Percentiles rank a stretch among this genome's conserved stretches.
Conservation (phyloP, 2,888 invertebrate species). For the Dryomyza anilis region DNA sequence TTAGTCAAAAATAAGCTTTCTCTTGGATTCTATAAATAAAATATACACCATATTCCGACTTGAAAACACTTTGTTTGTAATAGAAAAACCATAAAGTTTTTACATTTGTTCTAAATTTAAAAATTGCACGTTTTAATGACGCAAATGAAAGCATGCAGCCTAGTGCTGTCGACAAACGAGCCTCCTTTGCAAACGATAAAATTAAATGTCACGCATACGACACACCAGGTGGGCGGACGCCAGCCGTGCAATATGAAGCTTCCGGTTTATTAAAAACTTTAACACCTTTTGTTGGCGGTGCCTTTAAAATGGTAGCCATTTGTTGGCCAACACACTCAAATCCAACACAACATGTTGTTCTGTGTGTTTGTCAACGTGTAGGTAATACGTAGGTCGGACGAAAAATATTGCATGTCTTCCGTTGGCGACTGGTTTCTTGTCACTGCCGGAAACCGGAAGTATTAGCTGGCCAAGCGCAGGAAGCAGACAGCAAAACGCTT, state of each 20-base stretch:
- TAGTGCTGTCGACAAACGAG: no score
- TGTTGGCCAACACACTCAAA: background rate
- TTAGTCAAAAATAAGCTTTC: no score
- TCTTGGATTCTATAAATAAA: no score
- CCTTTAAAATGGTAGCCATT: no score
- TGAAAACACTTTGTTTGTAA: no score
- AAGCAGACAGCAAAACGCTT: slow-evolving; percentile 25
- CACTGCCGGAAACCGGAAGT: slow-evolving; percentile 54
- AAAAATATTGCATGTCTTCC: slow-evolving; percentile 46
- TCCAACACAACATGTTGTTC: background rate
- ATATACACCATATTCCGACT: no score
- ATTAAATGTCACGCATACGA: background rate
- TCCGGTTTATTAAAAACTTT: slow-evolving; percentile 11
- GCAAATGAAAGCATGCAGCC: no score
- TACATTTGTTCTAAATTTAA: no score
- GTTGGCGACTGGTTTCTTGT: slow-evolving; percentile 54
- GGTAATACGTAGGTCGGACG: background rate
- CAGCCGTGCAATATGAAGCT: background rate
- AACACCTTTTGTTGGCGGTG: background rate
- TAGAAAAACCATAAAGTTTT: no score
- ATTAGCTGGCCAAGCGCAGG: slow-evolving; percentile 52
- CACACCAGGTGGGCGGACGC: background rate
- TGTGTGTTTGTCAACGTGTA: background rate
- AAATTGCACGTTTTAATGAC: no score
- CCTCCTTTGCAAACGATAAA: background rate